Conservation (phyloP, 1,140 invertebrate genomes). For the Caerostris darwini region DNA sequence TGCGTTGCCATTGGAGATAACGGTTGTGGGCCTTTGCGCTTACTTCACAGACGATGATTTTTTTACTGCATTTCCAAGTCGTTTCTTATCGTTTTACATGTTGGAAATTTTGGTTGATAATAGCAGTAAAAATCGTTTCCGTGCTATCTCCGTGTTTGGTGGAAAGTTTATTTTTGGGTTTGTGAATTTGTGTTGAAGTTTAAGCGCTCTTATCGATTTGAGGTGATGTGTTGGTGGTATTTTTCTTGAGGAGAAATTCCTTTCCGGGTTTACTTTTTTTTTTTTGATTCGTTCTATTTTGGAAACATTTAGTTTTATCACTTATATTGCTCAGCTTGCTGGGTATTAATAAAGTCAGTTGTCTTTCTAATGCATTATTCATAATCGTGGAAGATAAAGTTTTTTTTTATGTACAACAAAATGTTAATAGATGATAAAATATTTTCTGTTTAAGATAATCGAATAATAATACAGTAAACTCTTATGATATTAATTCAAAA, state of each 20-base stretch:
- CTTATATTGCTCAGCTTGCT: too few relatives aligned
- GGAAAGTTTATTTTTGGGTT: constrained; percentile 3
- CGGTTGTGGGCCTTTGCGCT: background rate
- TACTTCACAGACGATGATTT: background rate
- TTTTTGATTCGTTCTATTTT: too few relatives aligned
- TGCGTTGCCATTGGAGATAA: constrained; percentile 2
- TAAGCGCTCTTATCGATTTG: constrained; percentile 7
- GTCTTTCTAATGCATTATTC: too few relatives aligned
- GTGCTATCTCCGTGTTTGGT: background rate
- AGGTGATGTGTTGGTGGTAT: background rate
- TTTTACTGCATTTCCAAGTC: constrained; percentile 26
- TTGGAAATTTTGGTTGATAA: constrained; percentile 13
- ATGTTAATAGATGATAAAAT: too few relatives aligned
- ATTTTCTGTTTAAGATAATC: too few relatives aligned
- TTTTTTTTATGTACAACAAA: too few relatives aligned
- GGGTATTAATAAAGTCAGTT: too few relatives aligned
- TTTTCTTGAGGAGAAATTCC: background rate
- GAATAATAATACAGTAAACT: too few relatives aligned
- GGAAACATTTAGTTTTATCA: too few relatives aligned
- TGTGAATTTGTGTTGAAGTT: constrained; percentile 1
- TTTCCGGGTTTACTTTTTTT: too few relatives aligned
- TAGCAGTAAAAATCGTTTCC: background rate
- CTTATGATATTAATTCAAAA: too few relatives aligned
- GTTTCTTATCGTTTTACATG: constrained; percentile 14
- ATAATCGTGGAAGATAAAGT: too few relatives aligned